Percentiles rank a stretch among this genome's conserved stretches.
These are phyloP conservation scores for Tangara arthus DNA, from an alignment of 2,797 vertebrate genomes.

Conservation along the genomic window DNA sequence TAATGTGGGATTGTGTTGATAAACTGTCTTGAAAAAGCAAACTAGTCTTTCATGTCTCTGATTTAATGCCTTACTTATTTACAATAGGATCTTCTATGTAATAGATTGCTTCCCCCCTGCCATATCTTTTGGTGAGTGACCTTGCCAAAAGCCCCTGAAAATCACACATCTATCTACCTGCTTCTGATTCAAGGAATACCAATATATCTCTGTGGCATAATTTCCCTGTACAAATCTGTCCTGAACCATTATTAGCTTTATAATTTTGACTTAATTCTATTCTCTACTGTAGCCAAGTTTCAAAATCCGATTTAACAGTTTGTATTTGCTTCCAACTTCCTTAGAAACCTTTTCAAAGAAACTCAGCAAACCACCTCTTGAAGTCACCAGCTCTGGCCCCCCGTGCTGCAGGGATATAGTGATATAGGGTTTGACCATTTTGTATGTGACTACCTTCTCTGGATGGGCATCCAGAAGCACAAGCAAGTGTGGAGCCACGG, in stretches of 20 bases:
- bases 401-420: not conserved
- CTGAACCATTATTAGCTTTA: not conserved
- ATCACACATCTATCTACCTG: not conserved
- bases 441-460: not conserved
- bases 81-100: not conserved
- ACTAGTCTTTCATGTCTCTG: not conserved
- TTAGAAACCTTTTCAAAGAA: not conserved
- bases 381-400: fast-evolving
- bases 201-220: not conserved
- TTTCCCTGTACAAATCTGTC: not conserved
- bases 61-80: not conserved
- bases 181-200: not conserved
- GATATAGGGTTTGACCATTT: not conserved
- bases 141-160: not conserved
- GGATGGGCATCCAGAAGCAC: not conserved
- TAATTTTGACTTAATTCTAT: not conserved
- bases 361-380: not conserved
- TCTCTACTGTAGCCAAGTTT: not conserved
- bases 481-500: not conserved
- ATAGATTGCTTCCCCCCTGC: fast-evolving
- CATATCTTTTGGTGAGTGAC: not conserved
- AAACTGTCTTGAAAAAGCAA: not conserved
- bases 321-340: not conserved
- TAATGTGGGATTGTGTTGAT: not conserved
- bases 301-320: not conserved